phyloP scores from a whole-genome alignment of 2,113 vertebrate species.

The Osmerus eperlanus region DNA sequence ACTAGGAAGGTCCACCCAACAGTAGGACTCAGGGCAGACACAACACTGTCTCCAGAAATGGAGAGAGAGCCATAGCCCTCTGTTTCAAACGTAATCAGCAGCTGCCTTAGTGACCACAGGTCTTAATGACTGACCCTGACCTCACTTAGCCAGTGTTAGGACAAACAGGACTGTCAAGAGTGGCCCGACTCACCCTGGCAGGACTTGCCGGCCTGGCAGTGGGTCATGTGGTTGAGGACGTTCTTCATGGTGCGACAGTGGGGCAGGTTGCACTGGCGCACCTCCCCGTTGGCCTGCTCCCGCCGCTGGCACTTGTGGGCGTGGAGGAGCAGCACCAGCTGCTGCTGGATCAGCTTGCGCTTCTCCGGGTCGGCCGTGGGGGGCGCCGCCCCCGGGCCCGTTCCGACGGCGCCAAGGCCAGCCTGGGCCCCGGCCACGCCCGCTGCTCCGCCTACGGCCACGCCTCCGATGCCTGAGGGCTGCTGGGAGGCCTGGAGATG shows the following conservation, averaged over 20 bases:
- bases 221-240: too few relatives aligned
- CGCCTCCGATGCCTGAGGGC: conserved; percentile 44
- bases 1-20: conserved; percentile 19
- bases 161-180: conserved; percentile 2
- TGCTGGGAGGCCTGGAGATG: conserved; percentile 35
- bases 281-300: too few relatives aligned
- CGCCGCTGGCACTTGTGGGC: conserved; percentile 96
- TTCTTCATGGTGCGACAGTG: too few relatives aligned
- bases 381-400: conserved; percentile 76
- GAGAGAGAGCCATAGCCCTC: background rate
- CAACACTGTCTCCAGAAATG: conserved; percentile 16
- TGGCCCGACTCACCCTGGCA: conserved; percentile 85
- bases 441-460: conserved; percentile 50
- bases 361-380: conserved; percentile 97
- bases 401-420: conserved; percentile 69
- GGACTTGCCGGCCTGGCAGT: conserved; percentile 32
- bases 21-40: conserved; percentile 17
- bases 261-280: too few relatives aligned
- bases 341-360: conserved; percentile 97
- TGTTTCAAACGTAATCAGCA: background rate
- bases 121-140: too few relatives aligned
- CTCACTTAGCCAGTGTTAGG: conserved; percentile 10
- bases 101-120: too few relatives aligned
- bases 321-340: conserved; percentile 92
- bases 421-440: conserved; percentile 54